Base-by-base conservation (phyloP, 2,113 vertebrate genomes). In the Passer domesticus region DNA sequence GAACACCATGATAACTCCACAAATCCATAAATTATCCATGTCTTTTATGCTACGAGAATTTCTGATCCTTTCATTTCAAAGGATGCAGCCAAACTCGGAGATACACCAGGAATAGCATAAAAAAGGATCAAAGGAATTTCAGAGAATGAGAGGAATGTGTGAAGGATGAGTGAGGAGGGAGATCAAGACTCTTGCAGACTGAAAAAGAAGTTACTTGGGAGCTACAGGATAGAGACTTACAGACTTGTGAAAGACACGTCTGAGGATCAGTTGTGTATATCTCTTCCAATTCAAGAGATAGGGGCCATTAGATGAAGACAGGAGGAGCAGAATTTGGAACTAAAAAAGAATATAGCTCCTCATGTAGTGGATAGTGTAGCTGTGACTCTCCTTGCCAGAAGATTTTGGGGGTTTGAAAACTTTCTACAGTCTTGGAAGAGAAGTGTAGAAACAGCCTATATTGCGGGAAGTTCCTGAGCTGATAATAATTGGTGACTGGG, bases 401-500 rank as follows among this genome's bases (percentile, higher is more conserved):
- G 50, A 56, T 43, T 90, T 80, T 37, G 6, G 17, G 14, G 7
- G 1, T n/a, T 76, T 88, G 28, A 72, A 90, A 83, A 49, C 15
- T 81, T 83, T 50, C 16, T 58, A 44, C 23, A 21, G 25, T 66
- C 52, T 59, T 93, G 41, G 41, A 90, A 75, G 49, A 94, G n/a
- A 89, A 72, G 56, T 41, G 27, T 44, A 93, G 81, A 78, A 87
- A 31, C 0, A 1, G 22, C 3, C 39, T 90, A 30, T 1, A 2
- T 41, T 39, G 55, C 0, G 3, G 64, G 56, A 90, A 94, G 47
- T 79, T 78, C 56, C 86, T 37, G 41, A 76, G 50, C 53, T 79
- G 80, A 75, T 81, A 81, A 95, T 93, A 95, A 94, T 72, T 95
- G 60, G 86, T 90, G 86, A 90, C 89, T 94, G 95, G 89, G 60